Conservation (phyloP, 2,113 vertebrate genomes). For the Trematomus loennbergii region DNA sequence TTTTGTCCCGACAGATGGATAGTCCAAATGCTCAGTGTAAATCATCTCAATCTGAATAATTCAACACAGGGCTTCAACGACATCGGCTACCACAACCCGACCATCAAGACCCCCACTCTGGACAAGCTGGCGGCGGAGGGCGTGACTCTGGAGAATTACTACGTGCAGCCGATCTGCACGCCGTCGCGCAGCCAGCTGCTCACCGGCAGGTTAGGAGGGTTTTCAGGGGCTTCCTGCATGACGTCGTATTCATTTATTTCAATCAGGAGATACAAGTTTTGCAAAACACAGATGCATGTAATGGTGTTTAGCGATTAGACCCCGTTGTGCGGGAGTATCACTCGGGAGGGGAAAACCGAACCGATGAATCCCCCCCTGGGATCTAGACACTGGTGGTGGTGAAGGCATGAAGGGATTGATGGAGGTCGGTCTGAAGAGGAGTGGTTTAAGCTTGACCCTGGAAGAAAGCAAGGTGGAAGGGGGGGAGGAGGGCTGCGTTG, state of each 20-base stretch:
- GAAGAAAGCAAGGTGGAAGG: too few species aligned
- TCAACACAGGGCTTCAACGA: slow-evolving; percentile 89
- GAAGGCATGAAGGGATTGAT: too few species aligned
- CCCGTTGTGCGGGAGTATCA: too few species aligned
- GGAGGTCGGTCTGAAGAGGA: too few species aligned
- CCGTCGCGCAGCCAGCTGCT: slow-evolving; percentile 96
- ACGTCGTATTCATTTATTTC: not conserved
- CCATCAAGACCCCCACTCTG: slow-evolving; percentile 92
- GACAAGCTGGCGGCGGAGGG: slow-evolving; percentile 95
- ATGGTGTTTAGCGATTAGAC: too few species aligned
- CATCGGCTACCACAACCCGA: slow-evolving; percentile 93
- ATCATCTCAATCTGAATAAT: not conserved
- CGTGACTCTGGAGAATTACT: slow-evolving; percentile 97
- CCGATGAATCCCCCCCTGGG: too few species aligned
- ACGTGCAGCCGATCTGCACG: slow-evolving; percentile 97
- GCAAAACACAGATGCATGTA: too few species aligned
- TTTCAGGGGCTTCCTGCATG: not conserved
- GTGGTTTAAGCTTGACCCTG: too few species aligned
- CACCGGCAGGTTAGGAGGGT: slow-evolving; percentile 89
- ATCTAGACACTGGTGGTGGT: too few species aligned
- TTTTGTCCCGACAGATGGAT: not conserved
- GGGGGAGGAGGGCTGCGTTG: too few species aligned
- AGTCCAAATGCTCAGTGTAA: not conserved
- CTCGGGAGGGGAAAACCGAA: too few species aligned
- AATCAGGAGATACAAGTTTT: too few species aligned